Conservation (phyloP, 2,797 vertebrate genomes). For the Siniperca obscura region DNA sequence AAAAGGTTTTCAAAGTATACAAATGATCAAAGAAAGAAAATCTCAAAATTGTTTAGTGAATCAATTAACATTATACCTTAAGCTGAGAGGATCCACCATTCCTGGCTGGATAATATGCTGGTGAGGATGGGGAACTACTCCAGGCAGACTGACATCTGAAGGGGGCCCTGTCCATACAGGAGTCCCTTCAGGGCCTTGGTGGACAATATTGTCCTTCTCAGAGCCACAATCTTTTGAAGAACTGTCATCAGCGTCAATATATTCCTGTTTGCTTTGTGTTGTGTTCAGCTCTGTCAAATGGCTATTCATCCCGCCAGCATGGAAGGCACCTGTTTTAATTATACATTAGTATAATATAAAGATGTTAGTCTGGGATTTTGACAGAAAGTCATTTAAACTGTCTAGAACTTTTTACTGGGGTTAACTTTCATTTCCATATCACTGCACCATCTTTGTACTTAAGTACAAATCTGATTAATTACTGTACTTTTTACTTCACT, state of each 20-base stretch:
- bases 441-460: not conserved
- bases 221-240: not conserved
- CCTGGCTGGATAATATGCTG: slow-evolving; percentile 13
- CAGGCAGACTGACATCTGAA: slow-evolving; percentile 18
- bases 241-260: not conserved
- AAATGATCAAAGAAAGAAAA: not conserved
- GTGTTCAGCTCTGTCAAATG: not conserved
- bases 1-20: not conserved
- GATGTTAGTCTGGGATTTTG: not conserved
- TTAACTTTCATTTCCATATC: not conserved
- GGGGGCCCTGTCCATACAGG: slow-evolving; percentile 15
- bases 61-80: slow-evolving; percentile 33
- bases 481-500: too few species aligned
- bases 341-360: not conserved
- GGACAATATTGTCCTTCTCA: not conserved
- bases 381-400: not conserved
- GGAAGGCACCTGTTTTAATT: not conserved
- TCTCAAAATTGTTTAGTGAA: not conserved
- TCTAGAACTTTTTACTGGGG: not conserved
- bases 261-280: not conserved
- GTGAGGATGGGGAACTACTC: slow-evolving; percentile 7
- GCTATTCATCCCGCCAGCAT: slow-evolving; percentile 7
- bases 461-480: too few species aligned
- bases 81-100: slow-evolving; percentile 35
- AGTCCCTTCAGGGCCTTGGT: not conserved